phyloP scores from a whole-genome alignment of 2,888 invertebrate species.

The Zonitis immaculata region DNA sequence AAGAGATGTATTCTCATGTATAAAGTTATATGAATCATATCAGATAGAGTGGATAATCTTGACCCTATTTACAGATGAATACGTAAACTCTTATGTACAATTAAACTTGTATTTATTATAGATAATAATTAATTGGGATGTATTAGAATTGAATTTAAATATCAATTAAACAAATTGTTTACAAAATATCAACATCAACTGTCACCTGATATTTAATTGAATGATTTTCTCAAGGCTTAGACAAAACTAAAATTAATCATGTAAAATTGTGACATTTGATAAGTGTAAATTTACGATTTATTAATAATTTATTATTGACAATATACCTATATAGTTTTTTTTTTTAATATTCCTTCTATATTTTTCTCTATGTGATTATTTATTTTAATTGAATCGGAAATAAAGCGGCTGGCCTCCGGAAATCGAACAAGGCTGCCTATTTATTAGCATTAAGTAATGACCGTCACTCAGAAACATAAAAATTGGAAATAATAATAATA shows the following conservation, averaged over 20 bases:
- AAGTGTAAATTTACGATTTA: background rate
- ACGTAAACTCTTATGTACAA: background rate
- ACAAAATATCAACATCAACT: too few relatives aligned
- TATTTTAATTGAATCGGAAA: conserved; percentile 42
- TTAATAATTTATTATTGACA: background rate
- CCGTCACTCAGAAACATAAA: conserved; percentile 15
- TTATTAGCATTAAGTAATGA: conserved; percentile 20
- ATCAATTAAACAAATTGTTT: too few relatives aligned
- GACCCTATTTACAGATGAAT: conserved; percentile 28
- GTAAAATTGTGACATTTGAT: background rate
- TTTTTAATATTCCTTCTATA: too few relatives aligned
- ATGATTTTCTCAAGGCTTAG: too few relatives aligned
- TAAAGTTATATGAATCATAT: conserved; percentile 17
- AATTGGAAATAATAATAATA: background rate
- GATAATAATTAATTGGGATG: conserved; percentile 13
- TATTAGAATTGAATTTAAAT: too few relatives aligned
- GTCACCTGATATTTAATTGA: too few relatives aligned
- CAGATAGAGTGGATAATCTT: conserved; percentile 32
- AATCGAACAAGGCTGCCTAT: conserved; percentile 38
- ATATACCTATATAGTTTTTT: background rate
- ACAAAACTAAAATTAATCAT: background rate
- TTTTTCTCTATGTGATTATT: too few relatives aligned
- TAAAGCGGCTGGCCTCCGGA: conserved; percentile 42
- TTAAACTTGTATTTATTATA: too few relatives aligned
- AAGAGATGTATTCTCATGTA: conserved; percentile 11